Conservation (phyloP, 2,113 vertebrate genomes). For the Varanus salvator region DNA sequence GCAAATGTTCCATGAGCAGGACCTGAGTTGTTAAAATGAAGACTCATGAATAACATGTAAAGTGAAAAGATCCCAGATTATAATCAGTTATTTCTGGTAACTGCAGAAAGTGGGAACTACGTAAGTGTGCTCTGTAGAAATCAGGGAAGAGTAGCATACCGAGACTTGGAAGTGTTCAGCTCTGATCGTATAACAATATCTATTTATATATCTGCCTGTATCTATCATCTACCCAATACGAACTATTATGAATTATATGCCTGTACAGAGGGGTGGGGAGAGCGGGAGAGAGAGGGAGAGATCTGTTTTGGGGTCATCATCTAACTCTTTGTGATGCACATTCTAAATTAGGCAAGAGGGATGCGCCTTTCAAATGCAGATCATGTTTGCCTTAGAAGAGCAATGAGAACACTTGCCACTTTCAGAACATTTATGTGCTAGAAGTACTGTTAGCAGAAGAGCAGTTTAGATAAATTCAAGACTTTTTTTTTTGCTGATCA, state of each 20-base stretch:
- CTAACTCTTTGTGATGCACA: slow-evolving; percentile 83
- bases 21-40: slow-evolving; percentile 61
- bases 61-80: slow-evolving; percentile 49
- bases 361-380: slow-evolving; percentile 88
- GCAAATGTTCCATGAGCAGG: slow-evolving; percentile 57
- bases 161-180: not conserved
- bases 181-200: not conserved
- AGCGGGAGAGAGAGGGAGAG: slow-evolving; percentile 10
- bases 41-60: slow-evolving; percentile 43
- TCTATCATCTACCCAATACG: not conserved
- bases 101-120: slow-evolving; percentile 56
- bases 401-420: slow-evolving; percentile 88
- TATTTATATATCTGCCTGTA: slow-evolving; percentile 39
- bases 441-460: slow-evolving; percentile 91
- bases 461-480: slow-evolving; percentile 91
- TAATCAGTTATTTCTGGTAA: slow-evolving; percentile 46
- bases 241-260: slow-evolving; percentile 12
- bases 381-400: slow-evolving; percentile 88
- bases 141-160: not conserved
- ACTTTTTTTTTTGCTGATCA: slow-evolving; percentile 86
- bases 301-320: slow-evolving; percentile 80
- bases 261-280: slow-evolving; percentile 11
- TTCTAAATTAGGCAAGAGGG: slow-evolving; percentile 84
- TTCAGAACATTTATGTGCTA: slow-evolving; percentile 89
- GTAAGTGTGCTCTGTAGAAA: slow-evolving; percentile 23